A percentile compares a stretch with the other conserved stretches of the same genome.
phyloP scores from a whole-genome alignment of 2,797 vertebrate genomes.

The Pteropus rufus region DNA sequence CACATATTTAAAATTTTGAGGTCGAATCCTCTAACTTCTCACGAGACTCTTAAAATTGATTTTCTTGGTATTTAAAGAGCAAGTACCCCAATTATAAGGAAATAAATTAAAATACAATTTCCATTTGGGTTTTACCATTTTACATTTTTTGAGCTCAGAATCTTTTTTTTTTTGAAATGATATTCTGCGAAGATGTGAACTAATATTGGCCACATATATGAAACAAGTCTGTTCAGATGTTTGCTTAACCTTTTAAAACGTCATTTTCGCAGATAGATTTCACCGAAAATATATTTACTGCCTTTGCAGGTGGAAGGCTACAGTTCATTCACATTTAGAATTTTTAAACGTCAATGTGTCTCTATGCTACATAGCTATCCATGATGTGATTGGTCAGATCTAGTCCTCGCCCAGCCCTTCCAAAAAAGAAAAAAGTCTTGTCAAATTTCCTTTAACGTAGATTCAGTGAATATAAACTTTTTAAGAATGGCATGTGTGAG shows the following conservation, averaged over 20 bases:
- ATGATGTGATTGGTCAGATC: neutral
- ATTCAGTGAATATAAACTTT: neutral
- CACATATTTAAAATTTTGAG: slow-evolving; percentile 7
- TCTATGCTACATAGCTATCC: neutral
- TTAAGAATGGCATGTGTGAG: neutral
- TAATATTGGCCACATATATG: neutral
- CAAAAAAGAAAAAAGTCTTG: neutral
- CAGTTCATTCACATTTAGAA: neutral
- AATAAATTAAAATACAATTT: neutral
- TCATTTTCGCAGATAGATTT: neutral
- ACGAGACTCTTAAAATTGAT: neutral
- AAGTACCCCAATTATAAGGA: neutral
- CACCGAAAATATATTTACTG: neutral
- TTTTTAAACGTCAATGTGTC: neutral
- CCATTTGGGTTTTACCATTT: neutral
- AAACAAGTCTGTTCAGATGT: neutral
- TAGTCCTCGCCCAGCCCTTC: neutral
- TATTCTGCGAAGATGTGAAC: neutral
- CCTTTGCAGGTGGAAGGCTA: neutral
- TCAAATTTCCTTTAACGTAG: neutral
- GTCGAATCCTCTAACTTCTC: neutral
- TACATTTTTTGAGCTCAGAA: neutral
- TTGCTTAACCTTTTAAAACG: neutral
- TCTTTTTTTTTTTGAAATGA: neutral
- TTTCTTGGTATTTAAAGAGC: neutral